These are phyloP conservation scores for Lutjanus campechanus DNA, from an alignment of 2,797 vertebrate species.

Conservation along the genomic window DNA sequence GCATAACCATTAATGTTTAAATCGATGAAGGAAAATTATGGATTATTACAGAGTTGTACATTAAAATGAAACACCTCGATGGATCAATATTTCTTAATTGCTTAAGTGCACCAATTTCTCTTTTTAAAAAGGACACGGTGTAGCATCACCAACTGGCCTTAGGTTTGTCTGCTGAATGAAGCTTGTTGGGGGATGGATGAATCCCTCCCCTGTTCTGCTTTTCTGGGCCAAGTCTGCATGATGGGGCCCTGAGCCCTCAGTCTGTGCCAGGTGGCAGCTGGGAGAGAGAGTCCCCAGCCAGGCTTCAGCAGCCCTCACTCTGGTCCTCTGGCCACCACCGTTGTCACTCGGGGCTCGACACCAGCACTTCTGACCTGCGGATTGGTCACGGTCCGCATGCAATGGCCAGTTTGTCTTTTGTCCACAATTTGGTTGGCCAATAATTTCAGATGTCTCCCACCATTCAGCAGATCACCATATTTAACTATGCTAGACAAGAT, in stretches of 20 bases:
- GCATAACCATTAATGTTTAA: conserved; percentile 47
- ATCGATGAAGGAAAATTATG: conserved; percentile 50
- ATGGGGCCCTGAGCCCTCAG: conserved; percentile 76
- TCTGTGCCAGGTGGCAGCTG: conserved; percentile 89
- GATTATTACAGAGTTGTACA: conserved; percentile 41
- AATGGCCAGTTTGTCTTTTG: conserved; percentile 35
- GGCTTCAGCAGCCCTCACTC: conserved; percentile 71
- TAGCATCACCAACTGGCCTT: conserved; percentile 75
- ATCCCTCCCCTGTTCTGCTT: conserved; percentile 85
- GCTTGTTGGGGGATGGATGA: conserved; percentile 82
- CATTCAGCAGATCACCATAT: conserved; percentile 11
- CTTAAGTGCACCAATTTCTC: conserved; percentile 48
- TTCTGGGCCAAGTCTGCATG: conserved; percentile 81
- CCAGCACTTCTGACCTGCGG: conserved; percentile 70
- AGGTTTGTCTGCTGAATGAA: conserved; percentile 81
- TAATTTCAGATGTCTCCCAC: neutral
- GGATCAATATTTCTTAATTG: conserved; percentile 60
- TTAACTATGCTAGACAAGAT: neutral
- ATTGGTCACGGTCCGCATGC: conserved; percentile 46
- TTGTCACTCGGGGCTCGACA: conserved; percentile 67
- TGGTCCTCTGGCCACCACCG: conserved; percentile 65
- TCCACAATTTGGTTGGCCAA: conserved; percentile 6
- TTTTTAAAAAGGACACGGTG: conserved; percentile 58
- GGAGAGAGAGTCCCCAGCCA: conserved; percentile 78
- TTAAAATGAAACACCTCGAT: conserved; percentile 55